phyloP scores from a whole-genome alignment of 2,797 vertebrate species.

The Chiloscyllium punctatum region DNA sequence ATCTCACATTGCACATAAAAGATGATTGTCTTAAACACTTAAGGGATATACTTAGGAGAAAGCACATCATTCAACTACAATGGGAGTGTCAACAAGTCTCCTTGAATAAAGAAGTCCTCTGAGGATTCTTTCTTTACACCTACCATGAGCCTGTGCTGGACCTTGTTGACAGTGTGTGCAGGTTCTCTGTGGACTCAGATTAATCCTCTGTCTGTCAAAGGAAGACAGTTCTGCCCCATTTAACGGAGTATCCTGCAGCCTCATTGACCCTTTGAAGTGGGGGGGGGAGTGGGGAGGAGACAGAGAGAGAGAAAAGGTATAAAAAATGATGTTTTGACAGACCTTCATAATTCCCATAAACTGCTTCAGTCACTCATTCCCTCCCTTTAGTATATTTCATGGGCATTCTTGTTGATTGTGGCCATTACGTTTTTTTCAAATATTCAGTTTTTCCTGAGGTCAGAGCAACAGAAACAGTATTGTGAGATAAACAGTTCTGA shows the following conservation, averaged over 20 bases:
- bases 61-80: not conserved
- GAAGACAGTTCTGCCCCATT: slow-evolving; percentile 80
- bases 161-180: slow-evolving; percentile 76
- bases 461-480: not conserved
- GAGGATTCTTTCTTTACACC: slow-evolving; percentile 42
- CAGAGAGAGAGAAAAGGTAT: not conserved
- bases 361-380: not conserved
- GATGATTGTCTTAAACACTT: not conserved
- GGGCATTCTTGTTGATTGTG: no score
- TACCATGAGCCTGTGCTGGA: slow-evolving; percentile 71
- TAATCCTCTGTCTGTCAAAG: slow-evolving; percentile 69
- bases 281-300: not conserved
- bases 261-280: slow-evolving; percentile 60
- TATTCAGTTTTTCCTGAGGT: not conserved
- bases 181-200: slow-evolving; percentile 60
- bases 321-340: not conserved
- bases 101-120: not conserved
- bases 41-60: not conserved
- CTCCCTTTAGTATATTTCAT: not conserved
- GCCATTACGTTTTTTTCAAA: not conserved
- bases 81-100: not conserved
- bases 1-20: not conserved
- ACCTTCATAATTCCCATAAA: not conserved
- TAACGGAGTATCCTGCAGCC: slow-evolving; percentile 75
- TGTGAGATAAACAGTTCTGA: not conserved